A percentile compares a stretch with the other conserved stretches of the same genome.
These are phyloP conservation scores for Exocentrus adspersus DNA, from an alignment of 2,888 invertebrate species.

Conservation along the genomic window DNA sequence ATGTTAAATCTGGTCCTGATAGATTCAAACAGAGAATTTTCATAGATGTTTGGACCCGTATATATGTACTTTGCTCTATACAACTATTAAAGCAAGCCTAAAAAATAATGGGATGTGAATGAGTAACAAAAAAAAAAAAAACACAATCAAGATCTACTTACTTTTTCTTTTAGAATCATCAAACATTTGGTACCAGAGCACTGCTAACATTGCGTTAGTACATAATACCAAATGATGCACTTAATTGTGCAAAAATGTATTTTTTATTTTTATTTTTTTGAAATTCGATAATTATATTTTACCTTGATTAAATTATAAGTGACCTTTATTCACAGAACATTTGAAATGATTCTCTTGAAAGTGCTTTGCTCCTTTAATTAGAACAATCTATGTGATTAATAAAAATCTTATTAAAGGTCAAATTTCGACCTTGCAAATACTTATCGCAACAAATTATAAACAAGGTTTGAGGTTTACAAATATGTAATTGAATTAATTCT, in stretches of 20 bases:
- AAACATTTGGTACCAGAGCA: conserved; percentile 27
- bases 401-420: conserved; percentile 1
- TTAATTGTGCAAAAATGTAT: not conserved
- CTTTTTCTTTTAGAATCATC: conserved; percentile 4
- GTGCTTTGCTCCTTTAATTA: not conserved
- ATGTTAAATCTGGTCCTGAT: too few relatives aligned
- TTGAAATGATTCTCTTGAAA: not conserved
- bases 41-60: not conserved
- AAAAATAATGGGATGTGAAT: conserved; percentile 15
- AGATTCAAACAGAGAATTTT: too few relatives aligned
- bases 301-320: not conserved
- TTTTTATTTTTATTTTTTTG: too few relatives aligned
- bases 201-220: conserved; percentile 22
- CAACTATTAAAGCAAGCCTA: conserved; percentile 5
- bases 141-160: conserved; percentile 25
- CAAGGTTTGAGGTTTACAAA: too few relatives aligned
- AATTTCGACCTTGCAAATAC: not conserved
- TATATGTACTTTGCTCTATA: not conserved
- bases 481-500: too few relatives aligned
- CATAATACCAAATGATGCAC: not conserved
- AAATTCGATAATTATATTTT: not conserved
- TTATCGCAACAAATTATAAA: not conserved
- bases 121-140: conserved; percentile 18
- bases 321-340: not conserved
- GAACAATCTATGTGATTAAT: not conserved